phyloP scores from a whole-genome alignment of 2,797 vertebrate species.

The Taenioides sp. region DNA sequence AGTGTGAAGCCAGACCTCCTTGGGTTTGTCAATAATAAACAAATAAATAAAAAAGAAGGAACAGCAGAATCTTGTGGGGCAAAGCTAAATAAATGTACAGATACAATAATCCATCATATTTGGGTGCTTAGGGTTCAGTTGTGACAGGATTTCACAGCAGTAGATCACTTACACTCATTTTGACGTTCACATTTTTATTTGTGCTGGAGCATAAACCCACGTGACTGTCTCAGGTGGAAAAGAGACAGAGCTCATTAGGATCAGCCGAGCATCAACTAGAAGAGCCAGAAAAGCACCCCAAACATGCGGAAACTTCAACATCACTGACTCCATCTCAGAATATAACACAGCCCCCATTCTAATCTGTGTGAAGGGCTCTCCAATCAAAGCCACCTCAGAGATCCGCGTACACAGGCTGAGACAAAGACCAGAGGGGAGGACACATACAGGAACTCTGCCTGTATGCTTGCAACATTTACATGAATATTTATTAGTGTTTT shows the following conservation, averaged over 20 bases:
- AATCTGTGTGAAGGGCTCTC: conserved; percentile 58
- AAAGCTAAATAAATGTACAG: too few species aligned
- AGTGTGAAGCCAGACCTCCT: too few species aligned
- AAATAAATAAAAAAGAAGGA: too few species aligned
- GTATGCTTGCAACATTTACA: background rate
- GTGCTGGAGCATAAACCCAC: conserved; percentile 15
- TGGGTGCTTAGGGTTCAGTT: background rate
- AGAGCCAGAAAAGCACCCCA: conserved; percentile 43
- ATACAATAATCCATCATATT: too few species aligned
- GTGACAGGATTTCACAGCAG: background rate
- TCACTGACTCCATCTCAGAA: conserved; percentile 38
- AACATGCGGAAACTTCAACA: conserved; percentile 35
- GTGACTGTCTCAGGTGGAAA: conserved; percentile 31
- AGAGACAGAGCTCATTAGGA: conserved; percentile 39
- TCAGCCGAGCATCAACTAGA: conserved; percentile 55
- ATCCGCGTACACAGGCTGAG: conserved; percentile 32
- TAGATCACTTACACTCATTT: background rate
- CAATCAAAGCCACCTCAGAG: conserved; percentile 42
- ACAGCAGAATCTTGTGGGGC: too few species aligned
- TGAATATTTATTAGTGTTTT: too few species aligned
- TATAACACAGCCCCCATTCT: conserved; percentile 52
- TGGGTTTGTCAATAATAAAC: too few species aligned
- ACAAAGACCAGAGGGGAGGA: conserved; percentile 24
- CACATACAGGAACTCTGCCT: background rate
- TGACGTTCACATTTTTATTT: conserved; percentile 15